phyloP scores from a whole-genome alignment of 2,797 vertebrate species.

The Echiichthys vipera region DNA sequence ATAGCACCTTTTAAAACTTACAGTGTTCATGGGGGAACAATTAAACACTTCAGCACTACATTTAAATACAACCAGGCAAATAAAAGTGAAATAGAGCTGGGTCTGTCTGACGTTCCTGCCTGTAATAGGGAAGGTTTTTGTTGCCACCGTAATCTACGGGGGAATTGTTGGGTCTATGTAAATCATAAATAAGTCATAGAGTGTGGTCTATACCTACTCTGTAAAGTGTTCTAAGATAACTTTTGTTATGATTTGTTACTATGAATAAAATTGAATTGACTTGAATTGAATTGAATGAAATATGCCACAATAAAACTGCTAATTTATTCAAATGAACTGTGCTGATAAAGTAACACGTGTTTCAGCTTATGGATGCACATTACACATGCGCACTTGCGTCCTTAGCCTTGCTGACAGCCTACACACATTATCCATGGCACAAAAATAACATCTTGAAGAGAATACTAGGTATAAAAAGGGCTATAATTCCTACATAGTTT shows the following conservation, averaged over 20 bases:
- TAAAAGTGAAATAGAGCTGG: background rate
- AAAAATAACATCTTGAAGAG: background rate
- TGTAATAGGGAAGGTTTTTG: too few relatives aligned
- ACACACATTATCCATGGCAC: conserved; percentile 9
- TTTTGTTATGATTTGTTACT: too few relatives aligned
- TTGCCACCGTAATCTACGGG: too few relatives aligned
- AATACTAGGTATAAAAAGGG: background rate
- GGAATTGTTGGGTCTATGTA: too few relatives aligned
- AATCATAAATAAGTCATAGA: too few relatives aligned
- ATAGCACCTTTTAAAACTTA: too few relatives aligned
- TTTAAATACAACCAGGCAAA: background rate
- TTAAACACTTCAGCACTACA: background rate
- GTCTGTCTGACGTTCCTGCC: too few relatives aligned
- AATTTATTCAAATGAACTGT: background rate
- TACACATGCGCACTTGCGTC: background rate
- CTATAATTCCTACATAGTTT: background rate
- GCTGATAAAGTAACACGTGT: background rate
- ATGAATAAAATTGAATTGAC: too few relatives aligned
- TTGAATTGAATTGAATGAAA: too few relatives aligned
- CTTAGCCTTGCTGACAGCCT: conserved; percentile 2
- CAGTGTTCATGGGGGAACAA: too few relatives aligned
- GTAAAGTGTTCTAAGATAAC: too few relatives aligned
- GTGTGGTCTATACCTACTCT: too few relatives aligned
- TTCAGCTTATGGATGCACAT: background rate
- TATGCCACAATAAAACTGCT: background rate